A percentile compares a stretch with the other conserved stretches of the same genome.
phyloP scores from a whole-genome alignment of 2,797 vertebrate genomes.

The Parauchenoglanis punctatus region DNA sequence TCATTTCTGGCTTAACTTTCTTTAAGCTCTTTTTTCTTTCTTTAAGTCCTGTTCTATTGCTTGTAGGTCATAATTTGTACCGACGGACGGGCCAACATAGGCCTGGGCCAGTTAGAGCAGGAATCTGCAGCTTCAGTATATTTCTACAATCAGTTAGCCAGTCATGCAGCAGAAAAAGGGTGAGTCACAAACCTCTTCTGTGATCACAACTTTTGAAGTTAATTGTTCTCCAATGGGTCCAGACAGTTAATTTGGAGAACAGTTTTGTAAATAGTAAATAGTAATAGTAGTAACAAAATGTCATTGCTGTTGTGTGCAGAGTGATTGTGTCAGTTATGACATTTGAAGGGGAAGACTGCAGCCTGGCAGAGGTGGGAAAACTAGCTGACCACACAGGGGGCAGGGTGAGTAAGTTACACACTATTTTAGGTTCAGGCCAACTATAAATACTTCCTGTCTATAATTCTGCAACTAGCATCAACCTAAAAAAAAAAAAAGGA shows the following conservation, averaged over 20 bases:
- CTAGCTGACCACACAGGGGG: slow-evolving; percentile 79
- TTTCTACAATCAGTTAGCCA: slow-evolving; percentile 74
- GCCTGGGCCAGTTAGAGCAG: slow-evolving; percentile 74
- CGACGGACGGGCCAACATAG: slow-evolving; percentile 79
- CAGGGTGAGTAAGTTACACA: slow-evolving; percentile 65
- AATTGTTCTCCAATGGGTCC: not conserved
- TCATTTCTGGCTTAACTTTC: not conserved
- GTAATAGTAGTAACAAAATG: not conserved
- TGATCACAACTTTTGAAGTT: not conserved
- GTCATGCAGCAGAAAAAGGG: slow-evolving; percentile 70
- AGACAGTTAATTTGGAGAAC: not conserved
- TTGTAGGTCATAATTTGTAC: slow-evolving; percentile 79
- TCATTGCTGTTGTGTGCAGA: slow-evolving; percentile 55
- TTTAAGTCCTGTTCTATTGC: slow-evolving; percentile 21
- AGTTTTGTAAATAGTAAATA: not conserved
- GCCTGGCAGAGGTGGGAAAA: slow-evolving; percentile 75
- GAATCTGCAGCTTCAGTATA: slow-evolving; percentile 50
- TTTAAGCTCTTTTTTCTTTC: not conserved
- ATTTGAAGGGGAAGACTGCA: slow-evolving; percentile 79
- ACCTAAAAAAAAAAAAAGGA: not conserved
- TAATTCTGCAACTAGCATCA: not conserved
- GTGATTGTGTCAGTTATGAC: slow-evolving; percentile 81
- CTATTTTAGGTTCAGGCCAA: not conserved
- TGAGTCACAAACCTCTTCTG: slow-evolving; percentile 52
- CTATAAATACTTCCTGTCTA: not conserved